Evolutionary conservation across 2,888 invertebrate species (phyloP), one percentile per base, ranked within the genome.

Genomic region (Ormyrus rosae): DNA sequence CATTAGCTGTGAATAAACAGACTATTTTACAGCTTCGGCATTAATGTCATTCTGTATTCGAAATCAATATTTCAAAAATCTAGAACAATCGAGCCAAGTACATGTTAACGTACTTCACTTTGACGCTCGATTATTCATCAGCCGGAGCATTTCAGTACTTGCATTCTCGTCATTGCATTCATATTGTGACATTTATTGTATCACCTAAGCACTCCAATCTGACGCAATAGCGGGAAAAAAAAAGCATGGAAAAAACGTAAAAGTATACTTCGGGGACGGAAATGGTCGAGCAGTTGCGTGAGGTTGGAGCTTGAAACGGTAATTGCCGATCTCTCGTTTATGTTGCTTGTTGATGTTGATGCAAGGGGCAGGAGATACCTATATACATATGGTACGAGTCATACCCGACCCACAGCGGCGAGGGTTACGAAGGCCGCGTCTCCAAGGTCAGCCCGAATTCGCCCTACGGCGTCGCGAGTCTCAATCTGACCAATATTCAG

Each of bases 381-480:
- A 97, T 98, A 92, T 98, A 98, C 94, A 97, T 98, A 92, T 98
- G 98, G 96, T 98, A 98, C 94, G 97, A 98, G 93, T 97, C 97
- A 91, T 98, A 98, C 93, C 97, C 97, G 87, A 97, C 98, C 85
- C 98, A 98, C 94, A 96, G 97, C 91, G 98, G 96, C 88, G 96
- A 96, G 91, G 97, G 97, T 74, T 98, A 97, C 93, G 97, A 97
- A 91, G 97, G 96, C 86, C 93, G 98, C 83, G 97, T 97, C 90
- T 96, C 97, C 84, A 94, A 96, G 87, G 97, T 97, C 87, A 95
- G 96, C 84, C 95, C 95, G 85, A 96, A 96, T 92, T 96, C 96
- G 83, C 95, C 95, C 82, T 97, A 96, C 91, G 97, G 97, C 88
- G 95, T 96, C 85, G 98, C 98, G 86, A 97, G 97, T 89, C 96